Evolutionary conservation across 2,888 invertebrate species (phyloP).

Genomic region (Malthinus seriepunctatus): DNA sequence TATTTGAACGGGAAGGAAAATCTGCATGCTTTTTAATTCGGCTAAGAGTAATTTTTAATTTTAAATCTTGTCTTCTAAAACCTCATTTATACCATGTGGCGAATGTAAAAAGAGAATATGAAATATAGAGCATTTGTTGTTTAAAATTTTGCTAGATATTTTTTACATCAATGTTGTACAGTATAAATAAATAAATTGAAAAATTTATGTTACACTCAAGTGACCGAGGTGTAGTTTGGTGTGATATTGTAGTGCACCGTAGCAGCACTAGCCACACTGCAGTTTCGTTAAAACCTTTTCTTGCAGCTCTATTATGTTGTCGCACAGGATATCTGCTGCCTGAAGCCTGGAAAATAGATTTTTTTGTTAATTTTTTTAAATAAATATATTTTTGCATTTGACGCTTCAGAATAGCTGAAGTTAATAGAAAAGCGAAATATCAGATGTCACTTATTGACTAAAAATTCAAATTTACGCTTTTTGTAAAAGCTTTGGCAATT

Average conservation of each 20-base stretch:
- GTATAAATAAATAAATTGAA: too few relatives aligned
- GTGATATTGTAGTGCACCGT: slow-evolving; percentile 48
- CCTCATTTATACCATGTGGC: too few relatives aligned
- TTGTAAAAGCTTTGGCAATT: not conserved
- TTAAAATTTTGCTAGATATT: too few relatives aligned
- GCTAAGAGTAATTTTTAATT: too few relatives aligned
- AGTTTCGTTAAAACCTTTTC: slow-evolving; percentile 33
- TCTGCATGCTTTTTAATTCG: too few relatives aligned
- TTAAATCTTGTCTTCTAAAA: too few relatives aligned
- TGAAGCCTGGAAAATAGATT: slow-evolving; percentile 30
- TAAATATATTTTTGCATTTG: slow-evolving; percentile 20
- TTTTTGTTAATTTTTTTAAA: slow-evolving; percentile 16
- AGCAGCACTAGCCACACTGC: slow-evolving; percentile 40
- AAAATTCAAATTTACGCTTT: slow-evolving; percentile 15
- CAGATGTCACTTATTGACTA: slow-evolving; percentile 16
- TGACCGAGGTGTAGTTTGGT: slow-evolving; percentile 54
- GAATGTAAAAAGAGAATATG: too few relatives aligned
- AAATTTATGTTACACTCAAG: not conserved
- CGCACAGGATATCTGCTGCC: slow-evolving; percentile 30
- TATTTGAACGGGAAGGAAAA: too few relatives aligned
- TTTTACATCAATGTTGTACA: too few relatives aligned
- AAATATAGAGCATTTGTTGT: too few relatives aligned
- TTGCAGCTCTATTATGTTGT: slow-evolving; percentile 32
- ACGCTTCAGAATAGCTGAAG: slow-evolving; percentile 23
- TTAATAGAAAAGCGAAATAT: slow-evolving; percentile 5